A percentile compares a stretch with the other conserved stretches of the same genome.
Evolutionary conservation across 1,140 invertebrate species (phyloP).

Genomic region (Drosophila pseudoananassae): DNA sequence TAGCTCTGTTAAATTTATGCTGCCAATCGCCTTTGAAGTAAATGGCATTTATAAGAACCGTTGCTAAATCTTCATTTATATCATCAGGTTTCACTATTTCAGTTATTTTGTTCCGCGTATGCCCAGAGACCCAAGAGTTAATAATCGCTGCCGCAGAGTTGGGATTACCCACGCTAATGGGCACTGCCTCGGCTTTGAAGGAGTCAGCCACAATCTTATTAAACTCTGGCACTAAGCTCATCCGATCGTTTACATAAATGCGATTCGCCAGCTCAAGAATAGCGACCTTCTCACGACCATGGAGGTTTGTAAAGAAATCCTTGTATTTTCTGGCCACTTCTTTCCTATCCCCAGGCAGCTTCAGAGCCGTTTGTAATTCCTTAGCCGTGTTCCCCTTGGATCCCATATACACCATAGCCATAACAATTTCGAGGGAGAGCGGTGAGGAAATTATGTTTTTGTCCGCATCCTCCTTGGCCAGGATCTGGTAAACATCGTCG

Average conservation of each 20-base stretch:
- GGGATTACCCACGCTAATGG: conserved; percentile 83
- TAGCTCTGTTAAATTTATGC: conserved; percentile 33
- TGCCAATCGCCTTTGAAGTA: conserved; percentile 85
- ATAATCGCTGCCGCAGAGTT: conserved; percentile 82
- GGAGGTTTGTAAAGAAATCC: neutral
- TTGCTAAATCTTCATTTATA: no score
- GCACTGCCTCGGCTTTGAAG: conserved; percentile 71
- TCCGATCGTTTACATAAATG: conserved; percentile 60
- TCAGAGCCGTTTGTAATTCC: conserved; percentile 84
- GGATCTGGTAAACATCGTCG: no score
- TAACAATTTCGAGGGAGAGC: no score
- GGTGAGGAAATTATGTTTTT: no score
- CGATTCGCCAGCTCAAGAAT: conserved; percentile 64
- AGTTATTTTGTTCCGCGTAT: conserved; percentile 75
- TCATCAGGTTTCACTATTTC: conserved; percentile 82
- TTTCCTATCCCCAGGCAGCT: conserved; percentile 62
- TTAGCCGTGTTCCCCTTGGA: conserved; percentile 85
- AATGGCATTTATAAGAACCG: conserved; percentile 88
- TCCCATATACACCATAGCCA: conserved; percentile 86
- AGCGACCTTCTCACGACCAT: conserved; percentile 28
- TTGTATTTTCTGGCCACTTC: conserved; percentile 42
- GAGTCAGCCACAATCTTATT: conserved; percentile 35
- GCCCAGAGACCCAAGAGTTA: conserved; percentile 86
- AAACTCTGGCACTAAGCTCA: conserved; percentile 41
- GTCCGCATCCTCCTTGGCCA: no score